Evolutionary conservation across 2,888 invertebrate genomes (phyloP).

Genomic region (Dexiosoma caninum): DNA sequence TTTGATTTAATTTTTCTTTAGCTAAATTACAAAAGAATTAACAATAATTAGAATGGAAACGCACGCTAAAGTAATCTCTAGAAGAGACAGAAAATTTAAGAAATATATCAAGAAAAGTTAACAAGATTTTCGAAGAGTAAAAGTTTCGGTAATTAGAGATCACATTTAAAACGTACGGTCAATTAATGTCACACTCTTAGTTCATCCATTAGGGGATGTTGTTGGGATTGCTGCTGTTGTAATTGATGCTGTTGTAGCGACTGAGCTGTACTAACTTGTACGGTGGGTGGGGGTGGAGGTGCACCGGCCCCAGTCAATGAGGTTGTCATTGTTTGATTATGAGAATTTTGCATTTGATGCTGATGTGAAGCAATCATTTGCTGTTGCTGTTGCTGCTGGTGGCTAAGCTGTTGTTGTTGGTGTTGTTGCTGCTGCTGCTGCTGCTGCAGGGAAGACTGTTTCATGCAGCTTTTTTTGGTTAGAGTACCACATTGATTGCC

Average conservation of each 20-base stretch:
- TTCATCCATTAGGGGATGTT: conserved; percentile 85
- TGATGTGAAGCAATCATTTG: conserved; percentile 66
- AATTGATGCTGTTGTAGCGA: conserved; percentile 69
- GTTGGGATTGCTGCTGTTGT: conserved; percentile 75
- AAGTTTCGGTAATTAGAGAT: conserved; percentile 70
- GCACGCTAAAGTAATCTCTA: conserved; percentile 65
- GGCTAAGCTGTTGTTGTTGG: conserved; percentile 57
- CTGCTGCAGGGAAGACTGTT: conserved; percentile 73
- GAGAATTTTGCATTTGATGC: conserved; percentile 76
- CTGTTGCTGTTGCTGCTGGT: conserved; percentile 65
- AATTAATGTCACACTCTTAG: conserved; percentile 88
- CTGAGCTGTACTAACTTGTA: conserved; percentile 60
- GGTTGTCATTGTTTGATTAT: conserved; percentile 78
- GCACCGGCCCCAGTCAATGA: conserved; percentile 79
- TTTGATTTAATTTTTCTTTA: conserved; percentile 14
- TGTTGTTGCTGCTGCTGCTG: conserved; percentile 68
- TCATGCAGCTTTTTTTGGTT: conserved; percentile 84
- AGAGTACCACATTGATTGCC: conserved; percentile 84
- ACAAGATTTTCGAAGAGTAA: not conserved
- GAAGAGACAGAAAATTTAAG: not conserved
- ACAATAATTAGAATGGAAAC: conserved; percentile 31
- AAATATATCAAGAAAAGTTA: not conserved
- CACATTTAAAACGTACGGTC: conserved; percentile 78
- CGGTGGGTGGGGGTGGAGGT: conserved; percentile 63
- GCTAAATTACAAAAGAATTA: conserved; percentile 1